Conservation (phyloP, 1,140 invertebrate species). For the Leptinotarsa undecemlineata region DNA sequence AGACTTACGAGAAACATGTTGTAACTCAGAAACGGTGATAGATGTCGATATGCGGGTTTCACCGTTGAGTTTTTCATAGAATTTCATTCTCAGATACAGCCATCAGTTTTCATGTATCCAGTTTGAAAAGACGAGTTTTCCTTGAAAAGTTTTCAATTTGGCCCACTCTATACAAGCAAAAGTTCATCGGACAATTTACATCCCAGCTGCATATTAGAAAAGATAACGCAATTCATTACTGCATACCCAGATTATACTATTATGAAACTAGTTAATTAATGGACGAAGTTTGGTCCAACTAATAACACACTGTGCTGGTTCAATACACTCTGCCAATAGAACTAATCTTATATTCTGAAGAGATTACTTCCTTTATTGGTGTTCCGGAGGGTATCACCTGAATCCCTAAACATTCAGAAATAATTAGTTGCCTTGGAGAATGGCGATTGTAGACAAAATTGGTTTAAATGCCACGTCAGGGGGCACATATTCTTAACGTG, state of each 20-base stretch:
- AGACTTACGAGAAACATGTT: too few relatives aligned
- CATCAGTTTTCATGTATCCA: too few relatives aligned
- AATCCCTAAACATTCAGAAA: slow-evolving; percentile 15
- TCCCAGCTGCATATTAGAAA: not conserved
- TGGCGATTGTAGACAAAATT: slow-evolving; percentile 16
- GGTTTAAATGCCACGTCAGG: slow-evolving; percentile 21
- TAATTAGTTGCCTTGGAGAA: slow-evolving; percentile 7
- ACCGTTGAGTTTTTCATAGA: too few relatives aligned
- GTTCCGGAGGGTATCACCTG: slow-evolving; percentile 1
- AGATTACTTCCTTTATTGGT: slow-evolving; percentile 18
- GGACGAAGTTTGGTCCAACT: not conserved
- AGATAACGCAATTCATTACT: not conserved
- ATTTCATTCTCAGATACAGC: too few relatives aligned
- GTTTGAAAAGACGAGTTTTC: too few relatives aligned
- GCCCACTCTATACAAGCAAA: too few relatives aligned
- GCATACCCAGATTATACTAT: not conserved
- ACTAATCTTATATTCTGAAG: slow-evolving; percentile 18
- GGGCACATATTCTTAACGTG: slow-evolving; percentile 15
- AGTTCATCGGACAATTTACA: not conserved
- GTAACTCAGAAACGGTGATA: too few relatives aligned
- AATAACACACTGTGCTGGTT: slow-evolving; percentile 5
- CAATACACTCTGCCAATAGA: slow-evolving; percentile 5
- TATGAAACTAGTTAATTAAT: slow-evolving; percentile 11
- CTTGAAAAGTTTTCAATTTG: too few relatives aligned
- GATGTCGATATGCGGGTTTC: too few relatives aligned